A percentile compares a stretch with the other conserved stretches of the same genome.
phyloP scores from a whole-genome alignment of 2,888 invertebrate genomes.

The Dasypogon diadema region DNA sequence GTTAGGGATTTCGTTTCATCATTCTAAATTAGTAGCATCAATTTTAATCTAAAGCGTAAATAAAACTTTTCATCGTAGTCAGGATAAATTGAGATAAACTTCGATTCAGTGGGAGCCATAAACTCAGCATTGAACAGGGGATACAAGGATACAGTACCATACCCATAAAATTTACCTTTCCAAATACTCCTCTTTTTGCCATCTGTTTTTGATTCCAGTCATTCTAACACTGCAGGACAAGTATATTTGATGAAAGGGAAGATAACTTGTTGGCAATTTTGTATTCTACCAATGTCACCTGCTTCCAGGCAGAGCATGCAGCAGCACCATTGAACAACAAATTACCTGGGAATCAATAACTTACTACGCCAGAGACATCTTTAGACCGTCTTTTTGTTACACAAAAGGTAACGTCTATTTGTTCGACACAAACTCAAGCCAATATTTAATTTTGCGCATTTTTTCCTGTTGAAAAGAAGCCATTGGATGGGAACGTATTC shows the following conservation, averaged over 20 bases:
- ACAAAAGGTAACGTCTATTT: too few relatives aligned
- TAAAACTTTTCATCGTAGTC: constrained; percentile 50
- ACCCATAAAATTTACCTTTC: not conserved
- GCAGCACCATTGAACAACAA: not conserved
- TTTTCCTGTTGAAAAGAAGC: too few relatives aligned
- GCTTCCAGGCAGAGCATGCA: not conserved
- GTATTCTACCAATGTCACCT: constrained; percentile 53
- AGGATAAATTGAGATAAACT: constrained; percentile 48
- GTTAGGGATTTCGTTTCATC: not conserved
- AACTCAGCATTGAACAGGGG: not conserved
- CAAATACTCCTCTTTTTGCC: not conserved
- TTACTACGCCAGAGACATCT: not conserved
- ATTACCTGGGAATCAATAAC: constrained; percentile 1
- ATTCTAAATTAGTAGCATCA: constrained; percentile 5
- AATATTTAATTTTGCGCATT: too few relatives aligned
- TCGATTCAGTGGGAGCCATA: constrained; percentile 9
- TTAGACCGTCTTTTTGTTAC: too few relatives aligned
- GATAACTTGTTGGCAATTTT: constrained; percentile 38
- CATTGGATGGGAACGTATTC: too few relatives aligned
- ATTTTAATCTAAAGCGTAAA: constrained; percentile 54
- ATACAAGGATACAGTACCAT: not conserved
- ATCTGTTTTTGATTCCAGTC: not conserved
- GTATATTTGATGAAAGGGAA: not conserved
- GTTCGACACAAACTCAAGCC: too few relatives aligned
- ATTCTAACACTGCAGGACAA: not conserved